Conservation (phyloP, 2,797 vertebrate genomes). For the Argya squamiceps region DNA sequence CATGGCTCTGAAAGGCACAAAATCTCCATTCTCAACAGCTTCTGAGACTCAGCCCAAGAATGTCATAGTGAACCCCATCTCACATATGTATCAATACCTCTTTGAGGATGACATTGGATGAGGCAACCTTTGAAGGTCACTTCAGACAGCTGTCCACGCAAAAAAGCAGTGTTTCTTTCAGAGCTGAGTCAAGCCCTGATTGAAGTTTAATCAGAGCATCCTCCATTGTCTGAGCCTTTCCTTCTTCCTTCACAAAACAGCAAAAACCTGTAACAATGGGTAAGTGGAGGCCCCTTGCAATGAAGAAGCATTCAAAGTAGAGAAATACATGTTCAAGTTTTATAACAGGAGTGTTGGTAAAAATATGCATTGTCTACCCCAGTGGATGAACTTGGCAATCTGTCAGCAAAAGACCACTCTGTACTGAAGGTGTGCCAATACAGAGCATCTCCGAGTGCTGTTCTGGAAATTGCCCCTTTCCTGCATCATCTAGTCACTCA, state of each 20-base stretch:
- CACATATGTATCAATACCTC: background rate
- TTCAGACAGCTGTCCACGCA: background rate
- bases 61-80: background rate
- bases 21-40: background rate
- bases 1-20: constrained; percentile 20
- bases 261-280: background rate
- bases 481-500: background rate
- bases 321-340: constrained; percentile 58
- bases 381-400: background rate
- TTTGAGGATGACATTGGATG: background rate
- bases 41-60: background rate
- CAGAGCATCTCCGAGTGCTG: background rate
- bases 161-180: background rate
- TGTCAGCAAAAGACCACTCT: background rate
- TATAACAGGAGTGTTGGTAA: constrained; percentile 77
- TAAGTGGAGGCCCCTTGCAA: constrained; percentile 11
- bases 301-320: constrained; percentile 60
- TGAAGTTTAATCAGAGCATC: background rate
- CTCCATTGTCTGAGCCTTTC: background rate
- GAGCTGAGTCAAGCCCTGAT: background rate
- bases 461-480: background rate
- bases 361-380: background rate
- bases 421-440: background rate
- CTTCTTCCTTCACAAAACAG: constrained; percentile 37
- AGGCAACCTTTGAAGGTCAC: background rate